Conservation (phyloP, 2,888 invertebrate species). For the Notocelia uddmanniana region DNA sequence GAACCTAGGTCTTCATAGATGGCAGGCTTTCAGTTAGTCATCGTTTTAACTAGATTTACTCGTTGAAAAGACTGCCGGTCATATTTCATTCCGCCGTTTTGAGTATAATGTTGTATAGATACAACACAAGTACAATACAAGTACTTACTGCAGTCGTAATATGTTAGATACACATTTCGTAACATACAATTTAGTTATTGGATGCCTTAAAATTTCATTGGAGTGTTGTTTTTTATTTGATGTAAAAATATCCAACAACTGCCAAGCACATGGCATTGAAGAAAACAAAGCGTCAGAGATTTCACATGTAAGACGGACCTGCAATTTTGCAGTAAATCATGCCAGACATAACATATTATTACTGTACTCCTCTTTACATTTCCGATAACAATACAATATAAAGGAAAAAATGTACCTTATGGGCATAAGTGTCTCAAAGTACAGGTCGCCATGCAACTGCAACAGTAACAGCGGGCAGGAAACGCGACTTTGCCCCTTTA, state of each 20-base stretch:
- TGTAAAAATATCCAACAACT: not conserved
- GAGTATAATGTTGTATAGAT: not conserved
- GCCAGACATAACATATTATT: not conserved
- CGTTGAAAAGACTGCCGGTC: not conserved
- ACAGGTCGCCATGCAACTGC: not conserved
- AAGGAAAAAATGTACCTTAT: not conserved
- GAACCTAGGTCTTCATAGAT: conserved; percentile 53
- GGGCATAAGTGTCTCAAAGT: not conserved
- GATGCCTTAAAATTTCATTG: too few species aligned
- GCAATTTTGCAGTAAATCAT: conserved; percentile 4
- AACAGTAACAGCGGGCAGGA: not conserved
- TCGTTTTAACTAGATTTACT: conserved; percentile 30
- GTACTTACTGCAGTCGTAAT: too few species aligned
- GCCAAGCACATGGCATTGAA: not conserved
- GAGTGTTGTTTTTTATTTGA: too few species aligned
- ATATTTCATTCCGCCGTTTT: not conserved
- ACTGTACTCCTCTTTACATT: not conserved
- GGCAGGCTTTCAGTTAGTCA: conserved; percentile 9
- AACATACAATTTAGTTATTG: too few species aligned
- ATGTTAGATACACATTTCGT: too few species aligned
- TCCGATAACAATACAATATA: not conserved
- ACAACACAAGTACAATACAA: too few species aligned
- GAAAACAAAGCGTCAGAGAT: not conserved
- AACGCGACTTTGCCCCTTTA: conserved; percentile 13
- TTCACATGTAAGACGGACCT: not conserved